Evolutionary conservation across 2,113 vertebrate species (phyloP).

Genomic region (Colaptes auratus): DNA sequence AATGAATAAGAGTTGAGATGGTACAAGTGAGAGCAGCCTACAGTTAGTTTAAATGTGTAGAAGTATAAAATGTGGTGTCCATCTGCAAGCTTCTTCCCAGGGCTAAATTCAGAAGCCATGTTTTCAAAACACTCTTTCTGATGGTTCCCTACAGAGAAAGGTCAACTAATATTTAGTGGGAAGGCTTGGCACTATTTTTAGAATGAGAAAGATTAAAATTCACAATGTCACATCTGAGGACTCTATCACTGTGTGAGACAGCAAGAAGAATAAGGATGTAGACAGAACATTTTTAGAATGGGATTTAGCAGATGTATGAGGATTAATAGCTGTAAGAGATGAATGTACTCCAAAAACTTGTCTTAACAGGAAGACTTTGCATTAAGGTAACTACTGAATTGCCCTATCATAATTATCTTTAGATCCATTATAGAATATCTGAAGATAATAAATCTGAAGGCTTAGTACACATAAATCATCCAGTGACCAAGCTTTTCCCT

Average conservation of each 20-base stretch:
- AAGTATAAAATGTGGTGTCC: neutral
- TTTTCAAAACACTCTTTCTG: neutral
- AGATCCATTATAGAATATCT: neutral
- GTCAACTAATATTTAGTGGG: neutral
- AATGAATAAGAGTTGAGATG: neutral
- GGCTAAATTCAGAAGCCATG: neutral
- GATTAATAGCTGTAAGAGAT: neutral
- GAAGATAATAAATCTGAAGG: neutral
- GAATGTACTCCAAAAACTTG: neutral
- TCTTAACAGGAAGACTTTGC: neutral
- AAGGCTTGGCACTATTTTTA: neutral
- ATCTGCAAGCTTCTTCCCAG: neutral
- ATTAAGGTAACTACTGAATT: neutral
- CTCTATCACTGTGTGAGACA: neutral
- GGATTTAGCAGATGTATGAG: neutral
- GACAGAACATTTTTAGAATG: neutral
- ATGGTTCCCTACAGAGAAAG: neutral
- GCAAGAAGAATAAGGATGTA: neutral
- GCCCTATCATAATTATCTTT: neutral
- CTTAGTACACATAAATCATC: neutral
- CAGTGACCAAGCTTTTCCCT: neutral
- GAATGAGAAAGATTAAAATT: neutral
- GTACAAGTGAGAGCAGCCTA: neutral
- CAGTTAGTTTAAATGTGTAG: neutral
- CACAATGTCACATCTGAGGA: neutral